phyloP scores from a whole-genome alignment of 2,888 invertebrate genomes.

The Lamellibrachia columna region DNA sequence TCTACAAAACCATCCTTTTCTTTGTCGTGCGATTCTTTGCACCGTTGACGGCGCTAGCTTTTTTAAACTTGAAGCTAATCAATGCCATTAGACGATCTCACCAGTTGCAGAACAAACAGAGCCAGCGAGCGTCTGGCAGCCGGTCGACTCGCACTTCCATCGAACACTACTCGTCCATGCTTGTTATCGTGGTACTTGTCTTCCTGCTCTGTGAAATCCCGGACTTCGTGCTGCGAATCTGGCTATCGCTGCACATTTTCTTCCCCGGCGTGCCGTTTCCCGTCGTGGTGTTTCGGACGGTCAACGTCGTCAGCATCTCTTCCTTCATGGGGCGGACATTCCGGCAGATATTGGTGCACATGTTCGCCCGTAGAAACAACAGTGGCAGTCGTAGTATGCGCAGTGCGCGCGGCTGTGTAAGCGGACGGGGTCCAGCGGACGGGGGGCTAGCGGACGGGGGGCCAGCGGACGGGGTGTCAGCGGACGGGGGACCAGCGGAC shows the following conservation, averaged over 20 bases:
- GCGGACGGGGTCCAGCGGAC: slow-evolving; percentile 26
- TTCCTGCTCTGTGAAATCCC: slow-evolving; percentile 42
- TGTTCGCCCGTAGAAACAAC: slow-evolving; percentile 27
- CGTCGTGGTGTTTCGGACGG: slow-evolving; percentile 30
- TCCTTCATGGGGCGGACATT: slow-evolving; percentile 41
- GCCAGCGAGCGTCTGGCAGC: not conserved
- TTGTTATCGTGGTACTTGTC: slow-evolving; percentile 22
- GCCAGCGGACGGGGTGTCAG: not conserved
- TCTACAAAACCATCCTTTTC: slow-evolving; percentile 41
- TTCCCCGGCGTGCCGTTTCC: slow-evolving; percentile 19
- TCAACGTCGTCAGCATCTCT: slow-evolving; percentile 40
- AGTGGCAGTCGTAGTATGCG: not conserved
- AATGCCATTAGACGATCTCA: slow-evolving; percentile 35
- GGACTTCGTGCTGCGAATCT: slow-evolving; percentile 40
- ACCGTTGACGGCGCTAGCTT: slow-evolving; percentile 40
- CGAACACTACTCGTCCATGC: slow-evolving; percentile 23
- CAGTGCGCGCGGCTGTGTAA: not conserved
- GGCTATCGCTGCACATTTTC: slow-evolving; percentile 35
- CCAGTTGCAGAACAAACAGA: not conserved
- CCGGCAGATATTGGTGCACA: slow-evolving; percentile 36
- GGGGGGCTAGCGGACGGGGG: not conserved
- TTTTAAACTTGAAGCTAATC: slow-evolving; percentile 41
- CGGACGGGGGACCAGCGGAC: not conserved
- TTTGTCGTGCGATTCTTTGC: slow-evolving; percentile 40
- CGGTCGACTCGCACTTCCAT: not conserved